Percentiles rank a stretch among this genome's conserved stretches.
phyloP scores from a whole-genome alignment of 1,140 invertebrate genomes.

The Mycetomoellerius zeteki region DNA sequence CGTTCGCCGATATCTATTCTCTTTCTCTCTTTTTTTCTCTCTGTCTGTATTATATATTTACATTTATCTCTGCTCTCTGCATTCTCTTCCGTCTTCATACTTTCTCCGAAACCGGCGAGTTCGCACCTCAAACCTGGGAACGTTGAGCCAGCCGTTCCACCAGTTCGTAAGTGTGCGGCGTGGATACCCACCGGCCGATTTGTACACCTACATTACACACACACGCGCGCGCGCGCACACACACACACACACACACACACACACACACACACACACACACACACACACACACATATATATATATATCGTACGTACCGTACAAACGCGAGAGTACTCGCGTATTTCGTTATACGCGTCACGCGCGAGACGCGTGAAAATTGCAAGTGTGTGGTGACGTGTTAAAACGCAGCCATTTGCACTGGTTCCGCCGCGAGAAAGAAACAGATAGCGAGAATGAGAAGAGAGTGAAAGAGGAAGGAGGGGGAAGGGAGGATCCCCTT shows the following conservation, averaged over 20 bases:
- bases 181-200: constrained; percentile 30
- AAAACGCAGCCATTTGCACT: constrained; percentile 78
- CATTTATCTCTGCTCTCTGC: neutral
- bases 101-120: neutral
- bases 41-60: neutral
- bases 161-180: constrained; percentile 57
- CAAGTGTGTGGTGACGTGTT: constrained; percentile 82
- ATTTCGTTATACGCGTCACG: constrained; percentile 16
- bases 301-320: neutral
- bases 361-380: constrained; percentile 57
- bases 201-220: neutral
- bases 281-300: too few relatives aligned
- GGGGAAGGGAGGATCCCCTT: neutral
- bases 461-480: constrained; percentile 45
- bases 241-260: neutral
- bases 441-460: neutral
- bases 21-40: neutral
- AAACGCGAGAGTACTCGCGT: constrained; percentile 9
- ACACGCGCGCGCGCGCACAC: too few relatives aligned
- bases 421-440: constrained; percentile 56
- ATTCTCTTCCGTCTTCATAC: neutral
- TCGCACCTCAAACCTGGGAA: neutral
- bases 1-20: neutral
- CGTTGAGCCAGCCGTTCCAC: neutral
- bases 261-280: too few relatives aligned